These are phyloP conservation scores for Macquaria australasica DNA, from an alignment of 2,113 vertebrate genomes.

Conservation along the genomic window DNA sequence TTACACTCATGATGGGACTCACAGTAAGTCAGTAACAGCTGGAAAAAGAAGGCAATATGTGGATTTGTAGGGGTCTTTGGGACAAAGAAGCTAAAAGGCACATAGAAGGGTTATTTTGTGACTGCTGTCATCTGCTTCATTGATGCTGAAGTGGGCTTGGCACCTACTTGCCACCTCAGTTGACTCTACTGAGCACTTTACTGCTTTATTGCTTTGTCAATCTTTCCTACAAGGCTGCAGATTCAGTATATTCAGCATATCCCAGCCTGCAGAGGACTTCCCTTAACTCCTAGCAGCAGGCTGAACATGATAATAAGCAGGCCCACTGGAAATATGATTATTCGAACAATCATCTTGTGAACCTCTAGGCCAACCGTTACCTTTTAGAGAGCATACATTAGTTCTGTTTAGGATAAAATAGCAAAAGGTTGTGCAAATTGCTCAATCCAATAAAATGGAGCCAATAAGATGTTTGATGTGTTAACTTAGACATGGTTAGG, in stretches of 20 bases:
- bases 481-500: neutral
- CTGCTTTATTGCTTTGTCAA: neutral
- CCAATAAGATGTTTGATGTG: too few relatives aligned
- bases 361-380: neutral
- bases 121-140: neutral
- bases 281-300: neutral
- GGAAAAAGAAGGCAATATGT: neutral
- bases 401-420: neutral
- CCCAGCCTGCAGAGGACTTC: slow-evolving; percentile 4
- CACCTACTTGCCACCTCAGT: neutral
- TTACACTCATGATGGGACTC: neutral
- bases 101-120: neutral
- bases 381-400: neutral
- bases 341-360: neutral
- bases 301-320: slow-evolving; percentile 3
- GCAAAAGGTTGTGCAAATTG: neutral
- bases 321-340: slow-evolving; percentile 19
- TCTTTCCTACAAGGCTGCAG: neutral
- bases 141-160: neutral
- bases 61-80: neutral
- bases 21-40: slow-evolving; percentile 1
- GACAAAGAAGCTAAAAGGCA: slow-evolving; percentile 3
- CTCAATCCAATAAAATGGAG: neutral
- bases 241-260: neutral
- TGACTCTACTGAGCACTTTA: neutral